phyloP scores from a whole-genome alignment of 2,888 invertebrate species.

The Selenia dentaria region DNA sequence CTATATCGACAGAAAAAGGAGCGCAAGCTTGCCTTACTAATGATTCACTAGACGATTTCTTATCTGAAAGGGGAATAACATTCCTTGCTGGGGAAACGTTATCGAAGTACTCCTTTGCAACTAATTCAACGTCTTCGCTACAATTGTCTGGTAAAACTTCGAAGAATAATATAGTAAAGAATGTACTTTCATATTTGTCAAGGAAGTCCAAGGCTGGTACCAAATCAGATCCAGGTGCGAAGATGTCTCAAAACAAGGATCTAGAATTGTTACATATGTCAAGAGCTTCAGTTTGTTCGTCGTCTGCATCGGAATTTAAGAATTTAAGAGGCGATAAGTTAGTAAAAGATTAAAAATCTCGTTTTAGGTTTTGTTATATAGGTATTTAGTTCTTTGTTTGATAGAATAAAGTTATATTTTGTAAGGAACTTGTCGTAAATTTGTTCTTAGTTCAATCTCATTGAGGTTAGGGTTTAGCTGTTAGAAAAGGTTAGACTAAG shows the following conservation, averaged over 20 bases:
- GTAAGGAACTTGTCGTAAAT: slow-evolving; percentile 4
- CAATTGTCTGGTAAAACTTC: slow-evolving; percentile 59
- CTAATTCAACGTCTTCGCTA: slow-evolving; percentile 43
- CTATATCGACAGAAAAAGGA: slow-evolving; percentile 55
- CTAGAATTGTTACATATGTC: slow-evolving; percentile 69
- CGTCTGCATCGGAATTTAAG: slow-evolving; percentile 38
- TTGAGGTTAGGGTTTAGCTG: too few relatives aligned
- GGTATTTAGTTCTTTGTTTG: slow-evolving; percentile 32
- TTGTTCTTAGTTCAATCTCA: too few relatives aligned
- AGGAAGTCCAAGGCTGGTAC: slow-evolving; percentile 49
- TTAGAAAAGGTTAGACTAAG: too few relatives aligned
- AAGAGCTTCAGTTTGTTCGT: slow-evolving; percentile 53
- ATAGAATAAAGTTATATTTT: slow-evolving; percentile 25
- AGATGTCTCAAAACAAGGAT: slow-evolving; percentile 46
- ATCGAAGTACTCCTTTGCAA: slow-evolving; percentile 58
- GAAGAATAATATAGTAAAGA: slow-evolving; percentile 60
- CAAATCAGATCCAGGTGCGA: slow-evolving; percentile 59
- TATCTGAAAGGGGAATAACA: slow-evolving; percentile 61
- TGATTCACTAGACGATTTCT: slow-evolving; percentile 68
- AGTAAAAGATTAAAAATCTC: slow-evolving; percentile 57
- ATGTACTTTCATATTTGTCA: slow-evolving; percentile 53
- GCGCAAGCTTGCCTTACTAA: slow-evolving; percentile 67
- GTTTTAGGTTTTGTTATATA: slow-evolving; percentile 39
- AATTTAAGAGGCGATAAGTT: slow-evolving; percentile 38
- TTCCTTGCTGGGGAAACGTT: slow-evolving; percentile 52